phyloP scores from a whole-genome alignment of 2,113 vertebrate genomes.

The Prolemur simus region DNA sequence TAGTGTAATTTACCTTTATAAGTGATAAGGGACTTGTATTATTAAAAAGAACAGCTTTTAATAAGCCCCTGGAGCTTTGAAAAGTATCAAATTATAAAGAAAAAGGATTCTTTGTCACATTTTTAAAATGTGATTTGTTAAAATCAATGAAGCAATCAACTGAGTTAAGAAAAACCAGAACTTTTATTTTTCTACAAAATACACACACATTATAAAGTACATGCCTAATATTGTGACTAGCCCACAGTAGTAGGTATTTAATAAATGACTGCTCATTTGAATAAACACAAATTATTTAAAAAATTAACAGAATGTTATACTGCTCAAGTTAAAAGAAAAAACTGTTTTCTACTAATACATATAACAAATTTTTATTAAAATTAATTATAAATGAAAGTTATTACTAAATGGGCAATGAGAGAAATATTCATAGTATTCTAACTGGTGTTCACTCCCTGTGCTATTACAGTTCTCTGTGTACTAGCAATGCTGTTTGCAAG shows the following conservation, averaged over 20 bases:
- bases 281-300: slow-evolving; percentile 25
- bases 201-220: not conserved
- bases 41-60: slow-evolving; percentile 27
- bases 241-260: not conserved
- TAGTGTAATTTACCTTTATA: not conserved
- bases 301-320: not conserved
- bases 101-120: not conserved
- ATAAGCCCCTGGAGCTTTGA: not conserved
- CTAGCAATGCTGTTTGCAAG: not conserved
- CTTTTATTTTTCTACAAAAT: slow-evolving; percentile 1
- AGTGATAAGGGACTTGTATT: slow-evolving; percentile 6
- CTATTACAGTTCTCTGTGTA: not conserved
- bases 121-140: slow-evolving; percentile 24
- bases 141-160: slow-evolving; percentile 15
- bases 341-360: not conserved
- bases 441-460: not conserved
- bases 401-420: not conserved
- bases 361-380: not conserved
- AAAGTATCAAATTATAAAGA: slow-evolving; percentile 33
- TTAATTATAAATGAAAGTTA: slow-evolving; percentile 50
- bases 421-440: not conserved
- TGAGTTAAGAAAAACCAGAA: not conserved
- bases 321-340: slow-evolving; percentile 31
- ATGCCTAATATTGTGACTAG: not conserved
- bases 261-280: not conserved